Percentiles rank a stretch among this genome's conserved stretches.
Evolutionary conservation across 1,140 invertebrate species (phyloP).

Genomic region (Eubasilissa regina): DNA sequence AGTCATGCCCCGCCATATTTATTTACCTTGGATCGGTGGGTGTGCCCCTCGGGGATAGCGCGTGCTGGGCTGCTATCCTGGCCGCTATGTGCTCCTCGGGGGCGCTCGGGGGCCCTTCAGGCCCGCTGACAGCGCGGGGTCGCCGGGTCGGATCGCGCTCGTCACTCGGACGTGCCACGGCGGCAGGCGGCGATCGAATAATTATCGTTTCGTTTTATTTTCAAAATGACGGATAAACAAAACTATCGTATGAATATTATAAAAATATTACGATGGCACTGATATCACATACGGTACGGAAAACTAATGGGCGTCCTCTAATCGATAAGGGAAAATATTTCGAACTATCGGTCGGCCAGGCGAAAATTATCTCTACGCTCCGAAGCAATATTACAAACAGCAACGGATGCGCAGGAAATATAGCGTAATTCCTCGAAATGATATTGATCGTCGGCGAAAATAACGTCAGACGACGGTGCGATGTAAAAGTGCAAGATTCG

Average conservation of each 20-base stretch:
- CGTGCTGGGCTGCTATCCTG: not conserved
- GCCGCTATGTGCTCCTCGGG: not conserved
- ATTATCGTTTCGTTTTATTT: not conserved
- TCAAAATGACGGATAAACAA: too few relatives aligned
- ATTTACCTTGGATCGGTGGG: conserved; percentile 3
- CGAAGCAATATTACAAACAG: not conserved
- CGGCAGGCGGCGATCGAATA: not conserved
- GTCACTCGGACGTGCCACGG: not conserved
- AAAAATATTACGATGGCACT: not conserved
- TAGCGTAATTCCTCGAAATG: not conserved
- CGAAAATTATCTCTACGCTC: too few relatives aligned
- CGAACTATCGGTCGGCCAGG: not conserved
- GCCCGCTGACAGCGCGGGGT: not conserved
- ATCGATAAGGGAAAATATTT: conserved; percentile 10
- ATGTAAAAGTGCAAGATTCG: too few relatives aligned
- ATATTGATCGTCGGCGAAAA: conserved; percentile 17
- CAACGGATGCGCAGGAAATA: conserved; percentile 2
- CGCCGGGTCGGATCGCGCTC: not conserved
- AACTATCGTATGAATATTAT: too few relatives aligned
- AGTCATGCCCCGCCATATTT: conserved; percentile 11
- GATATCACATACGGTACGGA: conserved; percentile 3
- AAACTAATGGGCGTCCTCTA: conserved; percentile 5
- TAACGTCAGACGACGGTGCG: not conserved
- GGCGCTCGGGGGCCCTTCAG: not conserved
- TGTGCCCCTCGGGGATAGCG: not conserved